Percentiles rank a stretch among this genome's conserved stretches.
Evolutionary conservation across 2,113 vertebrate genomes (phyloP).

Genomic region (Heteronetta atricapilla): DNA sequence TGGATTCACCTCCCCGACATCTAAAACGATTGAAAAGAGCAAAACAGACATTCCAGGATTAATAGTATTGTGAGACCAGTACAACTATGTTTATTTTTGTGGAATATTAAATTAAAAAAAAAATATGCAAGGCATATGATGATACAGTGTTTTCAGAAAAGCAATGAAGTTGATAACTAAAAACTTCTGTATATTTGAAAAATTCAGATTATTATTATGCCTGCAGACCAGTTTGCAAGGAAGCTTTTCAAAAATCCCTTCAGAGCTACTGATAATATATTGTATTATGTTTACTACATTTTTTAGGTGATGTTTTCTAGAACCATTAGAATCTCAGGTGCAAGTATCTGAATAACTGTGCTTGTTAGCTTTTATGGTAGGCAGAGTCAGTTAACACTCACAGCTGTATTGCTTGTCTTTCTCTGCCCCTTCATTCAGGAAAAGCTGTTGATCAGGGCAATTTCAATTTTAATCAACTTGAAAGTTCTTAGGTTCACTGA

Average conservation of each 20-base stretch:
- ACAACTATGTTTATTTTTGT: neutral
- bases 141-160: neutral
- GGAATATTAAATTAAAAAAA: neutral
- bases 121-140: neutral
- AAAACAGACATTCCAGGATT: constrained; percentile 21
- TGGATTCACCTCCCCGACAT: neutral
- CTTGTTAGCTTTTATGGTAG: constrained; percentile 3
- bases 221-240: neutral
- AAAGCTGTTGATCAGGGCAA: constrained; percentile 56
- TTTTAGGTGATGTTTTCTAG: constrained; percentile 51
- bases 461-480: neutral
- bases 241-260: constrained; percentile 17
- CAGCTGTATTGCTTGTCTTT: neutral
- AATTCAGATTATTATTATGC: neutral
- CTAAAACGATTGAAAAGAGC: neutral
- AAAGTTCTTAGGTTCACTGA: constrained; percentile 27
- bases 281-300: neutral
- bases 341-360: constrained; percentile 61
- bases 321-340: constrained; percentile 65
- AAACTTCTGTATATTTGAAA: neutral
- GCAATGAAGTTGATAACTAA: neutral
- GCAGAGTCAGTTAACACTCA: constrained; percentile 37
- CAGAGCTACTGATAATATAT: neutral
- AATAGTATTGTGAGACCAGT: neutral
- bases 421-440: constrained; percentile 57